Conservation (phyloP, 2,113 vertebrate genomes). For the Hydrolagus affinis region DNA sequence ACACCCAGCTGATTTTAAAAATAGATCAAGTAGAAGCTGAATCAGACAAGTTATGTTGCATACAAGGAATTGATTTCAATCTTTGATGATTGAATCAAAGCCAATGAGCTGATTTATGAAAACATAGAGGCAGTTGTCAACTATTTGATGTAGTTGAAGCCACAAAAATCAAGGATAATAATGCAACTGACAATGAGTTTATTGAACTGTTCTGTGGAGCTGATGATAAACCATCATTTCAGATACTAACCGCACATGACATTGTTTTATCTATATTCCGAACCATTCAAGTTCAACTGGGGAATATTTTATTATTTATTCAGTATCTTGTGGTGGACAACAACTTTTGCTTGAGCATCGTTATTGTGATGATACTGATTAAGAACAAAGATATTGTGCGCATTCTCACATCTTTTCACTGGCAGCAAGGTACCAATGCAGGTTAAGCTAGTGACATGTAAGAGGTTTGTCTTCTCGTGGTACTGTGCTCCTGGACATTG, state of each 20-base stretch:
- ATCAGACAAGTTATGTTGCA: background rate
- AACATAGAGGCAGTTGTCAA: background rate
- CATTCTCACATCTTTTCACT: too few species aligned
- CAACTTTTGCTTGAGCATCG: too few species aligned
- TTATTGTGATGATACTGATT: too few species aligned
- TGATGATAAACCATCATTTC: background rate
- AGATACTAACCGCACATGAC: background rate
- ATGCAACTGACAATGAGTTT: constrained; percentile 20
- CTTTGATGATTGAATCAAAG: background rate
- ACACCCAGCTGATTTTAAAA: too few species aligned
- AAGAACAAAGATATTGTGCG: too few species aligned
- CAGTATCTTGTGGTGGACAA: too few species aligned
- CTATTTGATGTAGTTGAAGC: background rate
- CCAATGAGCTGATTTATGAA: constrained; percentile 11
- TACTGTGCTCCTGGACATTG: too few species aligned
- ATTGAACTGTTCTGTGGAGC: background rate
- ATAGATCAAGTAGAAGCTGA: background rate
- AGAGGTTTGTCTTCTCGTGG: too few species aligned
- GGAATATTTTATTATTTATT: too few species aligned
- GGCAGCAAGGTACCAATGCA: too few species aligned
- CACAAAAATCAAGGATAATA: constrained; percentile 12
- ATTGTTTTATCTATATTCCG: background rate
- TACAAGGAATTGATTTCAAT: background rate
- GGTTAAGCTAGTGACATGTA: too few species aligned
- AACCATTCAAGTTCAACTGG: background rate